A percentile compares a stretch with the other conserved stretches of the same genome.
phyloP scores from a whole-genome alignment of 2,797 vertebrate species.

The Zalophus californianus region DNA sequence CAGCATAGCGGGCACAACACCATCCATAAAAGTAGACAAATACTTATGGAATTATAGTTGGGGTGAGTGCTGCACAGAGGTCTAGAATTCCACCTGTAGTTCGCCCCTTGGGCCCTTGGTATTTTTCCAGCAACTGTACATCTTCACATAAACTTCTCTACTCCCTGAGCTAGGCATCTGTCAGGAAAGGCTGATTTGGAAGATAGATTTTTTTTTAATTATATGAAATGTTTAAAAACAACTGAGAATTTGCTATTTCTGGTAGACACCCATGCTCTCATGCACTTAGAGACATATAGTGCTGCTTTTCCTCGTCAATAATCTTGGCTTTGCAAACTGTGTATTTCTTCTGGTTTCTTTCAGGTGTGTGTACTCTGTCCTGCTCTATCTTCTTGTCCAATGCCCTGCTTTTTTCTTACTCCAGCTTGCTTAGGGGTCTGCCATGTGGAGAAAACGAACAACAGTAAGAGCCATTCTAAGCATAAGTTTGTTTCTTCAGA shows the following conservation, averaged over 20 bases:
- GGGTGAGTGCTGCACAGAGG: too few relatives aligned
- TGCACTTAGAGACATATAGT: background rate
- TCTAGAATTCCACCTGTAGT: accelerated
- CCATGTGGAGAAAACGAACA: slow-evolving; percentile 72
- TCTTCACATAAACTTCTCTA: background rate
- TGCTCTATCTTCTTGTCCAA: slow-evolving; percentile 82
- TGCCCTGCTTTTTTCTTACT: slow-evolving; percentile 82
- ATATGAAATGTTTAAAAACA: background rate
- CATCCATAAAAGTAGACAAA: background rate
- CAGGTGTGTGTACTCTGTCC: slow-evolving; percentile 84
- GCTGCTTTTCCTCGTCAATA: background rate
- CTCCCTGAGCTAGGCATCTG: background rate
- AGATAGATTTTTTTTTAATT: background rate
- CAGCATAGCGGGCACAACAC: background rate
- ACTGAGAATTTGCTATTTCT: background rate
- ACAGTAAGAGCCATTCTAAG: slow-evolving; percentile 81
- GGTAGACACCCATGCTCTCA: background rate
- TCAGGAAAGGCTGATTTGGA: background rate
- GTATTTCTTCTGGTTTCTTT: slow-evolving; percentile 86
- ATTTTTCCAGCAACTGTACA: too few relatives aligned
- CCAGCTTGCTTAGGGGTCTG: slow-evolving; percentile 81
- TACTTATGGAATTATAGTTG: background rate
- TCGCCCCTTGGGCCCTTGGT: accelerated
- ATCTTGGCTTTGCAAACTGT: slow-evolving; percentile 74
- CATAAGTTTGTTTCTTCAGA: slow-evolving; percentile 52